Evolutionary conservation across 2,797 vertebrate genomes (phyloP), one percentile per base, ranked within the genome.

Genomic region (Agapornis canus): DNA sequence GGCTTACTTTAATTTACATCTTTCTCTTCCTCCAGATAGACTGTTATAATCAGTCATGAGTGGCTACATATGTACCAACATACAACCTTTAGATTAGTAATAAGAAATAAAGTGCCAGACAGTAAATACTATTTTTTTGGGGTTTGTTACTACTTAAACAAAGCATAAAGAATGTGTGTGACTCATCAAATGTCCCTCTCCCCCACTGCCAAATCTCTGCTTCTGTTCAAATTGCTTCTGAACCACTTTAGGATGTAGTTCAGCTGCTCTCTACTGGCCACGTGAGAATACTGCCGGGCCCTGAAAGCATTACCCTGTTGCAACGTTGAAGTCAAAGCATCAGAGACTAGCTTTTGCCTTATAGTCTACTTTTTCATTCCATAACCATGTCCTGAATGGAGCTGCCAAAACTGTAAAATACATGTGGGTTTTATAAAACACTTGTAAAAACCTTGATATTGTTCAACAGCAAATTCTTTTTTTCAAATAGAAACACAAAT

Each of bases 211-310:
- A 91, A 94, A 54, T 90, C 87, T 77, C 85, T 81, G 73, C 71
- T 94, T 47, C 56, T 89, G 35, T 40, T 86, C 32, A 82, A 65
- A 45, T 32, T 70, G 59, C 86, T 64, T 80, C 92, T 71, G 65
- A 80, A 84, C 17, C 31, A 27, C 48, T 40, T 65, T 29, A 71
- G 26, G 64, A 83, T 51, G 82, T 69, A 77, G 76, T 82, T 94
- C 63, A 95, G 88, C 86, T 97, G 97, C 97, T 89, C 96, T 94
- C 98, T 98, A 87, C 92, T 94, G 98, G 95, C 51, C 86, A 37
- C 37, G 75, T n/a, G 13, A 63, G 59, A 87, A 81, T 82, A 94
- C 1, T 78, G 52, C 47, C 86, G 2, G 0, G 27, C 37, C 4
- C 0, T 12, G 35, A 78, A 92, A 79, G 45, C 7, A 2, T 29